Evolutionary conservation across 2,113 vertebrate species (phyloP), one percentile per base, ranked within the genome.

Genomic region (Mirza zaza): DNA sequence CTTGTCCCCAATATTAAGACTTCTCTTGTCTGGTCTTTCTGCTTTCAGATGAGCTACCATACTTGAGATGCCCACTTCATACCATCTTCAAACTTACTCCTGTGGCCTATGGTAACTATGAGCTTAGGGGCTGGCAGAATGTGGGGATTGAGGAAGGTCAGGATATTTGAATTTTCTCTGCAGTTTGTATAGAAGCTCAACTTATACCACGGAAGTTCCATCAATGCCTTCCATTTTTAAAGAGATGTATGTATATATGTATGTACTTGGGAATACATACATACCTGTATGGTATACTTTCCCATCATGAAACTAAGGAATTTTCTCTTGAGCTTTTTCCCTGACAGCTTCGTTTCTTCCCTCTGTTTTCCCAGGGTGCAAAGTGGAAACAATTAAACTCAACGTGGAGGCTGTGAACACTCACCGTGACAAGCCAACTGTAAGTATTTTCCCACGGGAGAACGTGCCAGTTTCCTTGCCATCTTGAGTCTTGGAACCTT

Each of bases 381-480:
- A 99, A 98, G 99, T 99, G 97, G 99, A 99, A 97, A 99, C 98
- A 45, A 98, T 99, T 79, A 98, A 99, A 68, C 98, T 99, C 85
- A 99, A 99, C 0, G 99, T 99, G 98, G 99, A 99, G 93, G 99
- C 99, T 15, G 99, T 99, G 86, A 99, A 99, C 98, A 99, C 99
- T 0, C 99, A 99, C 96, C 98, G 99, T 1, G 99, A 99, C 92
- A 99, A 99, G 65, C 99, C 99, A 89, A 96, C 98, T 5, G 99
- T 99, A 98, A 99, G 99, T 98, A 63, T 95, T 65, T 85, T 36
- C 25, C 89, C 39, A 4, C 0, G 6, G 39, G 23, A 29, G 65
- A 57, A n/a, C 48, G 2, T 7, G 29, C 42, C 27, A 12, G 50
- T 32, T 34, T 55, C 73, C 90, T 39, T 15, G 29, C 59, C 61